Base-by-base conservation (phyloP, 2,113 vertebrate genomes). In the Brachyistius frenatus region DNA sequence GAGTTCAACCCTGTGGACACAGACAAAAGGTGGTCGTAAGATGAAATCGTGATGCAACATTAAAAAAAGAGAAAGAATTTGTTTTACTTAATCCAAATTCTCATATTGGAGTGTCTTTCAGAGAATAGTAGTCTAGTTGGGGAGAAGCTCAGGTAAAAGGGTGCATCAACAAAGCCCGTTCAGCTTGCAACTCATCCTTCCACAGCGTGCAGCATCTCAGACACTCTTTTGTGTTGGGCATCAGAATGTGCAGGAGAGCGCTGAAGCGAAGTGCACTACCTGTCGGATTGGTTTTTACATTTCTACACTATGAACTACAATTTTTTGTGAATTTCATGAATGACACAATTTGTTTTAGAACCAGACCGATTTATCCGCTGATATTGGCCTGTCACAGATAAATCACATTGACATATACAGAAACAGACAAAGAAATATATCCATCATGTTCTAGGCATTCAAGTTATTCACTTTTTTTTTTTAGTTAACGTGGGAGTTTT, bases 1-100 rank as follows among this genome's bases (percentile, higher is more conserved):
- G 91, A 77, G 81, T 94, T 95, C 80, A 91, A 73, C 58, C 91
- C 95, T 95, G 16, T 32, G 53, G 60, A 80, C 7, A 77, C 39
- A 85, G 11, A 81, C 14, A 66, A 64, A 31, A 50, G 5, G 2
- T 16, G 0, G 44, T 23, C 23, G 23, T 50, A 15, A 35, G 31
- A 57, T 60, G 2, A 76, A 65, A 78, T 69, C 15, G 66, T 31
- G 68, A 58, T 47, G 6, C 5, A 23, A 72, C 15, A 6, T 46
- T n/a, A 5, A 16, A 37, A 0, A 49, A 53, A 30, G 32, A 46
- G 5, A 5, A 2, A 44, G n/a, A 1, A 15, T 15, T 13, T 49
- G 3, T 37, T 65, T 46, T 54, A 66, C 47, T 37, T 23, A 57
- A 73, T 63, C 8, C 32, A 75, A 39, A 74, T 15, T 65, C n/a